A percentile compares a stretch with the other conserved stretches of the same genome.
Evolutionary conservation across 2,888 invertebrate genomes (phyloP).

Genomic region (Fissipunctia ypsillon): DNA sequence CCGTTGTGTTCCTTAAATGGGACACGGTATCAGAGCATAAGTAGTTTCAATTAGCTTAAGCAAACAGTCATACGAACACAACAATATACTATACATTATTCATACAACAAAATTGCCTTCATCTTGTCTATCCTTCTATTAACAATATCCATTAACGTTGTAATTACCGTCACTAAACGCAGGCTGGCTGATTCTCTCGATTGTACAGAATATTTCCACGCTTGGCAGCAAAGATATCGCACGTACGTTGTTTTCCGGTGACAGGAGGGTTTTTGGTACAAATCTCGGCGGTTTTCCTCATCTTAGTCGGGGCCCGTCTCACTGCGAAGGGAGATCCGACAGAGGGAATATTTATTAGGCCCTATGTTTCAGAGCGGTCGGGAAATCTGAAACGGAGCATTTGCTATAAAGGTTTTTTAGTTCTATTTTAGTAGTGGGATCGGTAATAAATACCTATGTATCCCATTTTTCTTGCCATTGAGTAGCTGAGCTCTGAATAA

Average conservation of each 20-base stretch:
- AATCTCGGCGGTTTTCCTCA: conserved; percentile 80
- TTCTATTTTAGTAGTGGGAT: conserved; percentile 62
- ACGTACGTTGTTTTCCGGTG: conserved; percentile 73
- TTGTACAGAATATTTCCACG: conserved; percentile 62
- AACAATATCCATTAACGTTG: conserved; percentile 43
- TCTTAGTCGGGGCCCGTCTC: conserved; percentile 72
- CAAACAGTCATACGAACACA: conserved; percentile 25
- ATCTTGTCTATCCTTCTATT: conserved; percentile 35
- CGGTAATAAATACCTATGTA: conserved; percentile 62
- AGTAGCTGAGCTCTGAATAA: conserved; percentile 58
- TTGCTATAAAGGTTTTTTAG: conserved; percentile 64
- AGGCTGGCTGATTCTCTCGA: conserved; percentile 29
- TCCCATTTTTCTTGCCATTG: conserved; percentile 58
- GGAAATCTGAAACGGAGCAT: conserved; percentile 68
- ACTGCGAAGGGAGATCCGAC: conserved; percentile 74
- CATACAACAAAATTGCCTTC: conserved; percentile 30
- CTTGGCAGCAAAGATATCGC: conserved; percentile 68
- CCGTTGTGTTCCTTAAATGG: conserved; percentile 20
- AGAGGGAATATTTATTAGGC: conserved; percentile 80
- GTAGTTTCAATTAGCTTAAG: conserved; percentile 26
- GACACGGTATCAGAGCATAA: neutral
- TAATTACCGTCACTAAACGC: conserved; percentile 35
- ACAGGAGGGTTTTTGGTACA: conserved; percentile 81
- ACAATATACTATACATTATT: conserved; percentile 32
- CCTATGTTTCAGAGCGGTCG: conserved; percentile 73